These are phyloP conservation scores for Cryptotis parvus DNA, from an alignment of 2,113 vertebrate genomes.

Conservation along the genomic window DNA sequence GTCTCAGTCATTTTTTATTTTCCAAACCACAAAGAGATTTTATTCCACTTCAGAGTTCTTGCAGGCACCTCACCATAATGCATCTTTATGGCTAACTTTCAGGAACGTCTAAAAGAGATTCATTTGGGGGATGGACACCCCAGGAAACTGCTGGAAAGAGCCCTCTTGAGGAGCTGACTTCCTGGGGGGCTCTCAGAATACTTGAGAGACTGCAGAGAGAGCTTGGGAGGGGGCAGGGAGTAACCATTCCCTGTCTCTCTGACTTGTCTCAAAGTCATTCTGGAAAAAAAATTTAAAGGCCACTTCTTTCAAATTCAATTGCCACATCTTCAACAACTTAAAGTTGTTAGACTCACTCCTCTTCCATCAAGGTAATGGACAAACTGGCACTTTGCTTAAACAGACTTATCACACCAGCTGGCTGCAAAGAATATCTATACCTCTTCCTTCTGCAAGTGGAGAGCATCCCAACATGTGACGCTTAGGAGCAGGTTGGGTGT, in stretches of 20 bases:
- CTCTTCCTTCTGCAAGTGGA: neutral
- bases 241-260: neutral
- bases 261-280: slow-evolving; percentile 32
- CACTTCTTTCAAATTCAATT: slow-evolving; percentile 60
- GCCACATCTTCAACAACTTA: slow-evolving; percentile 45
- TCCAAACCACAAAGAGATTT: slow-evolving; percentile 57
- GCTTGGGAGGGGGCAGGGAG: neutral
- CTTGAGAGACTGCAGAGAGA: neutral
- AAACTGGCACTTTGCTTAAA: slow-evolving; percentile 28
- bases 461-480: neutral
- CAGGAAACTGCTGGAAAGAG: neutral
- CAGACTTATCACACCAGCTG: neutral
- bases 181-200: neutral
- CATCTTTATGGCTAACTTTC: slow-evolving; percentile 14
- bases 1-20: slow-evolving; percentile 76
- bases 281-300: slow-evolving; percentile 62
- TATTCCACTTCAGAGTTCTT: slow-evolving; percentile 51
- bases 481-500: neutral
- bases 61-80: neutral
- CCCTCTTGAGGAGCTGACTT: neutral
- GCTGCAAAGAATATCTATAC: too few relatives aligned
- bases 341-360: slow-evolving; percentile 30
- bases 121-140: neutral
- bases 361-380: slow-evolving; percentile 28
- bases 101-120: slow-evolving; percentile 46